Conservation (phyloP, 1,140 invertebrate genomes). For the Drosophila trapezifrons region DNA sequence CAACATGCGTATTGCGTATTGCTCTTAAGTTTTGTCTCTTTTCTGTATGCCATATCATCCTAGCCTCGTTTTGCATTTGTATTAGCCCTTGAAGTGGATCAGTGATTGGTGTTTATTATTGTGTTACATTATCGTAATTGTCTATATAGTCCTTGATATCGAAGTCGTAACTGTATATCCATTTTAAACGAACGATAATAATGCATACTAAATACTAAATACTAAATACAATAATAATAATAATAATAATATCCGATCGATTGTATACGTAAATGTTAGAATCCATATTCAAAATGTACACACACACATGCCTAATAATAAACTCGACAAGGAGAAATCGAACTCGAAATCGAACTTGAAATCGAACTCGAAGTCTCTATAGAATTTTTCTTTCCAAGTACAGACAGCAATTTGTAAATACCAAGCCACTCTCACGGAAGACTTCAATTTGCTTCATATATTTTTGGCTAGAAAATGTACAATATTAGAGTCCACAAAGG, state of each 20-base stretch:
- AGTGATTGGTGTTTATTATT: slow-evolving; percentile 82
- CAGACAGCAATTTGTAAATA: slow-evolving; percentile 59
- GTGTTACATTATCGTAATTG: slow-evolving; percentile 80
- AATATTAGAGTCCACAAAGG: slow-evolving; percentile 28
- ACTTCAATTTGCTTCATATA: slow-evolving; percentile 50
- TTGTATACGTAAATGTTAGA: slow-evolving; percentile 68
- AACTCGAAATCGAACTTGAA: slow-evolving; percentile 2
- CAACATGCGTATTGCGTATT: slow-evolving; percentile 29
- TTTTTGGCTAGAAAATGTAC: slow-evolving; percentile 52
- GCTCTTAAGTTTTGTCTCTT: slow-evolving; percentile 48
- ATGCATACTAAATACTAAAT: slow-evolving; percentile 59
- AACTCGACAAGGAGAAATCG: slow-evolving; percentile 7
- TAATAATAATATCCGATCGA: slow-evolving; percentile 48
- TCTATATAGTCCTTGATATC: slow-evolving; percentile 81
- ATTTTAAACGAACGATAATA: slow-evolving; percentile 70
- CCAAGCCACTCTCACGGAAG: slow-evolving; percentile 43
- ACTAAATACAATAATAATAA: slow-evolving; percentile 34
- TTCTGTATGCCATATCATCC: slow-evolving; percentile 72
- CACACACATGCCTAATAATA: slow-evolving; percentile 50
- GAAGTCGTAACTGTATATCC: slow-evolving; percentile 69
- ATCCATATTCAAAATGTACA: slow-evolving; percentile 64
- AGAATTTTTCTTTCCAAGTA: slow-evolving; percentile 40
- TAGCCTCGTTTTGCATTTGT: slow-evolving; percentile 70
- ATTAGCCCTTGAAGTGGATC: slow-evolving; percentile 79
- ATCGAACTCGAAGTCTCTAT: slow-evolving; percentile 25